These are phyloP conservation scores for Cariama cristata DNA, from an alignment of 2,113 vertebrate species.

Conservation along the genomic window DNA sequence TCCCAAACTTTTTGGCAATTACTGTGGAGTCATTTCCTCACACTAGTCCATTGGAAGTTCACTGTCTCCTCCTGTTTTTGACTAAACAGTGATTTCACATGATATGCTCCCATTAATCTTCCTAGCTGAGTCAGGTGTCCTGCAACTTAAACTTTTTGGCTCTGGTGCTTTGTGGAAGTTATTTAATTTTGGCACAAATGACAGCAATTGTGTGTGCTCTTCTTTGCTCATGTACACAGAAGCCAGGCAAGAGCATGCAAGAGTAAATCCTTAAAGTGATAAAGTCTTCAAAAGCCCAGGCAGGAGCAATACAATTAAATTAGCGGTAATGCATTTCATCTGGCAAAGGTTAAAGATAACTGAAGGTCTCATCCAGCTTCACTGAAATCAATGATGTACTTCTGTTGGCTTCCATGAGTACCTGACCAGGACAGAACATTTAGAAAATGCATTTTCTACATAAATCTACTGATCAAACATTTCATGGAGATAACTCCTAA, in stretches of 20 bases:
- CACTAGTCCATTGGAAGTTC: background rate
- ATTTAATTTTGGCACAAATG: background rate
- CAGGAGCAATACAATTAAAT: conserved; percentile 6
- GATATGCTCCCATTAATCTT: background rate
- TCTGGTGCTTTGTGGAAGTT: background rate
- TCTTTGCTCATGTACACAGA: background rate
- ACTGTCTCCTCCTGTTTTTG: background rate
- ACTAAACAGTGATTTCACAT: background rate
- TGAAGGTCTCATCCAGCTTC: background rate
- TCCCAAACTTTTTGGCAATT: background rate
- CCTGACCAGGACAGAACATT: background rate
- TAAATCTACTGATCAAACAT: background rate
- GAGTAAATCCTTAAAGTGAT: conserved; percentile 1
- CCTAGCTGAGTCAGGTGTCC: background rate
- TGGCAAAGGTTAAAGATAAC: conserved; percentile 1
- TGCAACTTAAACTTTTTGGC: background rate
- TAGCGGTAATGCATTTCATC: background rate
- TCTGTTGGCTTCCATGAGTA: background rate
- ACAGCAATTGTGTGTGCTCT: background rate
- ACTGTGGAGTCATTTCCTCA: background rate
- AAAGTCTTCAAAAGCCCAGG: conserved; percentile 8
- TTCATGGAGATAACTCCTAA: background rate
- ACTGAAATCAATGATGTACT: background rate
- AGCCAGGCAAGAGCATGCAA: background rate
- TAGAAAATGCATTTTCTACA: background rate